phyloP scores from a whole-genome alignment of 2,113 vertebrate species.

The Nothobranchius kuhntae region DNA sequence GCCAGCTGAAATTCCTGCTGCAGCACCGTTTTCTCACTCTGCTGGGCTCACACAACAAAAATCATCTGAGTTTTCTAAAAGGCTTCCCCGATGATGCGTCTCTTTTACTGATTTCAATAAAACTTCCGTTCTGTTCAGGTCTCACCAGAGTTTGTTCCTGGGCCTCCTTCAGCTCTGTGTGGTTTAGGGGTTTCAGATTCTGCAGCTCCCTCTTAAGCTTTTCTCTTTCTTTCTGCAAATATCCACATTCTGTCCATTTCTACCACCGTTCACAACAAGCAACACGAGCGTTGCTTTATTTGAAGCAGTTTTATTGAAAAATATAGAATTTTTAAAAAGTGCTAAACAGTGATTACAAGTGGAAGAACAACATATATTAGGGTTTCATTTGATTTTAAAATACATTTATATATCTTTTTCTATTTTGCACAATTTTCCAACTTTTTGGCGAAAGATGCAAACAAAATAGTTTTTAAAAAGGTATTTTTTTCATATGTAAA shows the following conservation, averaged over 20 bases:
- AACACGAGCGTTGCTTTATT: slow-evolving; percentile 9
- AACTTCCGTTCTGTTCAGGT: slow-evolving; percentile 18
- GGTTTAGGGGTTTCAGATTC: slow-evolving; percentile 50
- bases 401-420: no score
- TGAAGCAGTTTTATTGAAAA: no score
- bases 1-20: slow-evolving; percentile 33
- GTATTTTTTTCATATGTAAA: no score
- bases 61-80: no score
- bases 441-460: not conserved
- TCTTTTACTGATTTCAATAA: no score
- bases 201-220: slow-evolving; percentile 54
- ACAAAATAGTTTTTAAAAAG: not conserved
- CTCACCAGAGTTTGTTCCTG: slow-evolving; percentile 52
- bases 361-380: not conserved
- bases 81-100: no score
- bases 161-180: slow-evolving; percentile 33
- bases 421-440: not conserved
- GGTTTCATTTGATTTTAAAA: not conserved
- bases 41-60: slow-evolving; percentile 54
- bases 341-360: not conserved
- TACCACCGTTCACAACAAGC: slow-evolving; percentile 47
- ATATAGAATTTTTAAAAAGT: not conserved
- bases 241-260: slow-evolving; percentile 32
- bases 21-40: slow-evolving; percentile 29
- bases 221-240: slow-evolving; percentile 61